Percentiles rank a stretch among this genome's conserved stretches.
Evolutionary conservation across 2,113 vertebrate species (phyloP).

Genomic region (Orientallactaga bullata): DNA sequence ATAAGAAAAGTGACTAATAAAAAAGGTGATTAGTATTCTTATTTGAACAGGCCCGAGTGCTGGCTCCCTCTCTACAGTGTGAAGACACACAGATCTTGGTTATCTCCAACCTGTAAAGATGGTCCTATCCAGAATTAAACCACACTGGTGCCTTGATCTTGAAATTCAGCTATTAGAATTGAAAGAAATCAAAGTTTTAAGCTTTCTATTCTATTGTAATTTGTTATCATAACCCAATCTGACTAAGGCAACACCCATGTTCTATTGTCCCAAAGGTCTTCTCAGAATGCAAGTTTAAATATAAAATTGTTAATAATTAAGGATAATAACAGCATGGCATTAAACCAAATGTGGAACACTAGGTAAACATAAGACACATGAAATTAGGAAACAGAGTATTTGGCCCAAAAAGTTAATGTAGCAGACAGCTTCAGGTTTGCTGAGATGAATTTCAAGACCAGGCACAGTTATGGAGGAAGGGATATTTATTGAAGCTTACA

Average conservation of each 20-base stretch:
- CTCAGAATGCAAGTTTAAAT: conserved; percentile 14
- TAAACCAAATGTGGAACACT: neutral
- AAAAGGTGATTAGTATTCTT: neutral
- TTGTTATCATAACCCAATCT: neutral
- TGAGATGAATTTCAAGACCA: too few species aligned
- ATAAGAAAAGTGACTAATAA: neutral
- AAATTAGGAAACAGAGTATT: neutral
- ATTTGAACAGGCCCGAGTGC: neutral
- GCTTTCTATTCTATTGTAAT: neutral
- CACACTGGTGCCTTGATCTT: neutral
- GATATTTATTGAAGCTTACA: too few species aligned
- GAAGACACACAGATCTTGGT: too few species aligned
- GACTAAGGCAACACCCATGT: neutral
- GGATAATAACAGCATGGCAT: neutral
- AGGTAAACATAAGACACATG: neutral
- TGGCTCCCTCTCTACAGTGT: neutral
- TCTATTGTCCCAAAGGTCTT: neutral
- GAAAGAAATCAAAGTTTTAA: neutral
- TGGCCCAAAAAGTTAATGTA: neutral
- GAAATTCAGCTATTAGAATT: neutral
- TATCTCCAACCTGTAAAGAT: neutral
- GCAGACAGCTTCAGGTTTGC: too few species aligned
- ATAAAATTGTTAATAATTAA: neutral
- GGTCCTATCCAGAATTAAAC: neutral
- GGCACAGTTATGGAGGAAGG: too few species aligned